phyloP scores from a whole-genome alignment of 2,797 vertebrate species.

The Bovichtus variegatus region DNA sequence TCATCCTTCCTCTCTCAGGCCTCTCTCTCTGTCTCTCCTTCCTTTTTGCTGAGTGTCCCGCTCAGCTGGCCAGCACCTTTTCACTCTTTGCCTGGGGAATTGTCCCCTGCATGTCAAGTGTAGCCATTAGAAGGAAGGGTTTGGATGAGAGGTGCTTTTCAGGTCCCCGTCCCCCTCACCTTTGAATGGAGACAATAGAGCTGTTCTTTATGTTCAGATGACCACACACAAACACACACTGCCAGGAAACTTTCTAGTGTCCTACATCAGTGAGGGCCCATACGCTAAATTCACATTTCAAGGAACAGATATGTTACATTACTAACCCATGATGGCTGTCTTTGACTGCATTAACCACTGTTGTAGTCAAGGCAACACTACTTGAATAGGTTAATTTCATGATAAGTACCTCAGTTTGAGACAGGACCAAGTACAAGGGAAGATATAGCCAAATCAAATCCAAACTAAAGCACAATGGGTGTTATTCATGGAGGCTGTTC shows the following conservation, averaged over 20 bases:
- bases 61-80: constrained; percentile 81
- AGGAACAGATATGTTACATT: constrained; percentile 44
- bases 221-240: constrained; percentile 67
- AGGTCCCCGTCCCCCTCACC: constrained; percentile 78
- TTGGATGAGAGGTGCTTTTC: constrained; percentile 83
- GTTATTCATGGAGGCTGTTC: neutral
- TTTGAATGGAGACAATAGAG: constrained; percentile 80
- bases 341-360: neutral
- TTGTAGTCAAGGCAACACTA: neutral
- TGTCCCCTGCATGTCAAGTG: constrained; percentile 86
- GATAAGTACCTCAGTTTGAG: neutral
- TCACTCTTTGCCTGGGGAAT: constrained; percentile 78
- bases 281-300: constrained; percentile 55
- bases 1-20: constrained; percentile 61
- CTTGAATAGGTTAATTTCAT: neutral
- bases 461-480: neutral
- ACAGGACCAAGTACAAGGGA: neutral
- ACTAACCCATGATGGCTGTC: constrained; percentile 8
- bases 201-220: constrained; percentile 79
- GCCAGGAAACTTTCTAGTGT: constrained; percentile 65
- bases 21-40: constrained; percentile 56
- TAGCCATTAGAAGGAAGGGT: constrained; percentile 79
- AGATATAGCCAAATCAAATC: constrained; percentile 2
- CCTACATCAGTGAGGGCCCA: constrained; percentile 33
- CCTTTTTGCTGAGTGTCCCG: constrained; percentile 67